Evolutionary conservation across 2,888 invertebrate genomes (phyloP).

Genomic region (Nowickia ferox): DNA sequence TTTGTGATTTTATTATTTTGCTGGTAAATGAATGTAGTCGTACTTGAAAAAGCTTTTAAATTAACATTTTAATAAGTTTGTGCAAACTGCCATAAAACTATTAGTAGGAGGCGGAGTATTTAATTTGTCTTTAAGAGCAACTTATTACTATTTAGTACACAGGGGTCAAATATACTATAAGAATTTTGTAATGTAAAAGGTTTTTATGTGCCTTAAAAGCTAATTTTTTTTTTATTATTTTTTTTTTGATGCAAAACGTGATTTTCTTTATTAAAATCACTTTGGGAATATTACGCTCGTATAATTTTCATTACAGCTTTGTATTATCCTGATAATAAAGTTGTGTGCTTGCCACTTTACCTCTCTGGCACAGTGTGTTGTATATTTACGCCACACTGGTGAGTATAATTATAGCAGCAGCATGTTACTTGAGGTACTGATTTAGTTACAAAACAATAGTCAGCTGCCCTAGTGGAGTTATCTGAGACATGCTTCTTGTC

Average conservation of each 20-base stretch:
- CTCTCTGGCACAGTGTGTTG: background rate
- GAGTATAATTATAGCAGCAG: background rate
- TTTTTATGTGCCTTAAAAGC: background rate
- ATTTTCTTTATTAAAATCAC: constrained; percentile 3
- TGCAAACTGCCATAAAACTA: background rate
- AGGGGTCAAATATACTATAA: background rate
- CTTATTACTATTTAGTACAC: background rate
- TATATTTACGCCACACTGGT: background rate
- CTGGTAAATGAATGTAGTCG: no score
- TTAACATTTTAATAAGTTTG: background rate
- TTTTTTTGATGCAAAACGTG: constrained; percentile 4
- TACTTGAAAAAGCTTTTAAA: background rate
- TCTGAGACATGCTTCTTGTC: no score
- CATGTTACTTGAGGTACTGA: background rate
- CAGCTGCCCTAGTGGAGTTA: no score
- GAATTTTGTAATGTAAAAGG: background rate
- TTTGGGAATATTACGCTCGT: background rate
- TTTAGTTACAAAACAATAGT: no score
- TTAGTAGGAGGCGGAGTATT: background rate
- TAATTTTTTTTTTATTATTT: background rate
- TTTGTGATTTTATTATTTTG: constrained; percentile 5
- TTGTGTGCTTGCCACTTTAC: background rate
- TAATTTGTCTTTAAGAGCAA: background rate
- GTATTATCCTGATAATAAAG: background rate
- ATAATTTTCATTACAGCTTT: background rate